These are phyloP conservation scores for Zonitis immaculata DNA, from an alignment of 2,888 invertebrate species.

Conservation along the genomic window DNA sequence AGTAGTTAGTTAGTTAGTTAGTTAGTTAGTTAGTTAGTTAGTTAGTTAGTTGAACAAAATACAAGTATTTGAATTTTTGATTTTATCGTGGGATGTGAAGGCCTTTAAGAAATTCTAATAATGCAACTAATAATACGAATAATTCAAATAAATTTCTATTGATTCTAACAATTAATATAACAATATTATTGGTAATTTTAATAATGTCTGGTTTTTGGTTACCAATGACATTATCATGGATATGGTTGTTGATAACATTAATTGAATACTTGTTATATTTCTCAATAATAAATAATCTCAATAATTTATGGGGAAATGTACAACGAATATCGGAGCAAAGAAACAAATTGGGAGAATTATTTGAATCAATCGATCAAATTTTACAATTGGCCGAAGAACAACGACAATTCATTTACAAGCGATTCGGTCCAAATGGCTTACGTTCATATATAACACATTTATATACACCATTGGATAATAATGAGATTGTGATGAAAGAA, in stretches of 20 bases:
- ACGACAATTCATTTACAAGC: slow-evolving; percentile 23
- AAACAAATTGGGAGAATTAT: too few species aligned
- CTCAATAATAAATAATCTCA: slow-evolving; percentile 28
- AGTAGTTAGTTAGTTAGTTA: too few species aligned
- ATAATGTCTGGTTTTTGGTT: slow-evolving; percentile 33
- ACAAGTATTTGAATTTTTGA: too few species aligned
- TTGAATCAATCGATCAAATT: too few species aligned
- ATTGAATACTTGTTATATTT: slow-evolving; percentile 25
- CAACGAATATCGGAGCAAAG: too few species aligned
- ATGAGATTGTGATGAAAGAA: slow-evolving; percentile 4
- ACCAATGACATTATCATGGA: slow-evolving; percentile 24
- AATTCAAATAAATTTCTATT: not conserved
- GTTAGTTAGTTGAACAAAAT: too few species aligned
- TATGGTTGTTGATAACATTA: slow-evolving; percentile 28
- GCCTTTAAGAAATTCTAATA: too few species aligned
- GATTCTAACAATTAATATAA: not conserved
- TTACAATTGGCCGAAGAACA: slow-evolving; percentile 22
- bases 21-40: too few species aligned
- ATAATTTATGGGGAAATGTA: too few species aligned
- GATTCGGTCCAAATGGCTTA: slow-evolving; percentile 25
- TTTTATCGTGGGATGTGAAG: too few species aligned
- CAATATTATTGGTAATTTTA: slow-evolving; percentile 14
- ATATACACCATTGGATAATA: slow-evolving; percentile 18
- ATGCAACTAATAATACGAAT: too few species aligned
- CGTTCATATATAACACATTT: slow-evolving; percentile 29